Conservation (phyloP, 2,888 invertebrate species). For the Pogonocherus hispidulus region DNA sequence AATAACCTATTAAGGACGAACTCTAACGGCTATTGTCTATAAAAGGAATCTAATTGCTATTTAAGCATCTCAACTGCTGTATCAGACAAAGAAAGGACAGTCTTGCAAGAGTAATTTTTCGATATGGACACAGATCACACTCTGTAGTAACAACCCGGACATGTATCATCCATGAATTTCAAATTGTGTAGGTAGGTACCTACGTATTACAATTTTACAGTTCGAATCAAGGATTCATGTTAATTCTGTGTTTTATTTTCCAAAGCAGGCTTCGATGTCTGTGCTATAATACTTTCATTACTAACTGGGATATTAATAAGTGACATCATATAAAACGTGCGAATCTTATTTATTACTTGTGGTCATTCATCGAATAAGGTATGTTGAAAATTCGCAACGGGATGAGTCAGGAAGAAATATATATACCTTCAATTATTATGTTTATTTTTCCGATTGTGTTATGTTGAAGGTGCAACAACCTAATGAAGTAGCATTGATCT, state of each 20-base stretch:
- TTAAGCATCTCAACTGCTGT: neutral
- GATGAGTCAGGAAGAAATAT: no score
- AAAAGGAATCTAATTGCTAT: neutral
- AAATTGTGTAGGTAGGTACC: conserved; percentile 2
- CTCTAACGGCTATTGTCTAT: neutral
- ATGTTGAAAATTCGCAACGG: no score
- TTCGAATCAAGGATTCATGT: neutral
- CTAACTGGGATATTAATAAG: neutral
- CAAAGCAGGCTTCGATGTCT: neutral
- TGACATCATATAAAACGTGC: neutral
- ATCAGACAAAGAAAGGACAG: conserved; percentile 20
- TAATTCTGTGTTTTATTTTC: neutral
- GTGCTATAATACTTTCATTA: neutral
- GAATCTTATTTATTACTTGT: no score
- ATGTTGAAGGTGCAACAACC: no score
- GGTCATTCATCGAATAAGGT: no score
- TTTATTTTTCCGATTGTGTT: no score
- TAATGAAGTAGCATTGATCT: no score
- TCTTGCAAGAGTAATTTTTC: conserved; percentile 39
- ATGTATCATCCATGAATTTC: conserved; percentile 11
- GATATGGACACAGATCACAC: conserved; percentile 36
- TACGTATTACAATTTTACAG: conserved; percentile 13
- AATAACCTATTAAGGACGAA: neutral
- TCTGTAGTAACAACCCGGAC: conserved; percentile 17
- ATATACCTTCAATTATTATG: no score